phyloP scores from a whole-genome alignment of 2,888 invertebrate species.

The Tethea ocularis region DNA sequence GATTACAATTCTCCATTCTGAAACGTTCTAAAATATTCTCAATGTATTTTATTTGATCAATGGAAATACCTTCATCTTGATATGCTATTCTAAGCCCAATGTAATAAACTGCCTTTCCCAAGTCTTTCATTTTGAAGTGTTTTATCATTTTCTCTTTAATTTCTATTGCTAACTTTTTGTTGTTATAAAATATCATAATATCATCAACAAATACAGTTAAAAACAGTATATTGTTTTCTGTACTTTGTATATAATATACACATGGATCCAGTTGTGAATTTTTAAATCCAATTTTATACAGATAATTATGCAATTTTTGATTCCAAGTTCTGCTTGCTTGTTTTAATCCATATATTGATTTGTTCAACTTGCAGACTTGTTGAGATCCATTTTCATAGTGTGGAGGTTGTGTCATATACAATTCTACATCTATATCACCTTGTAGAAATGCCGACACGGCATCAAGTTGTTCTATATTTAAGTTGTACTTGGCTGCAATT shows the following conservation, averaged over 20 bases:
- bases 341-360: constrained; percentile 18
- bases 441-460: constrained; percentile 27
- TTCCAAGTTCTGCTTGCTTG: constrained; percentile 33
- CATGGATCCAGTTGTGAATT: constrained; percentile 33
- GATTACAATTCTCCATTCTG: constrained; percentile 22
- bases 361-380: constrained; percentile 22
- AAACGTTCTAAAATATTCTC: no score
- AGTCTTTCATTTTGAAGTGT: constrained; percentile 21
- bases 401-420: constrained; percentile 23
- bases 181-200: constrained; percentile 21
- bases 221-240: constrained; percentile 26
- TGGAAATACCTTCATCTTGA: no score
- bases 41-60: no score
- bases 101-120: no score
- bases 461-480: constrained; percentile 28
- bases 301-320: constrained; percentile 20
- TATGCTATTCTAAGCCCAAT: no score
- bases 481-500: constrained; percentile 17
- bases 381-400: constrained; percentile 11
- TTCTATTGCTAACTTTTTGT: constrained; percentile 4
- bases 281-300: constrained; percentile 29
- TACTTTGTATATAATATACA: constrained; percentile 24
- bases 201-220: constrained; percentile 36
- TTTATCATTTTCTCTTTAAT: constrained; percentile 23
- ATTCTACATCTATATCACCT: constrained; percentile 24